Evolutionary conservation across 2,797 vertebrate genomes (phyloP), one percentile per base, ranked within the genome.

Genomic region (Echeneis naucrates): DNA sequence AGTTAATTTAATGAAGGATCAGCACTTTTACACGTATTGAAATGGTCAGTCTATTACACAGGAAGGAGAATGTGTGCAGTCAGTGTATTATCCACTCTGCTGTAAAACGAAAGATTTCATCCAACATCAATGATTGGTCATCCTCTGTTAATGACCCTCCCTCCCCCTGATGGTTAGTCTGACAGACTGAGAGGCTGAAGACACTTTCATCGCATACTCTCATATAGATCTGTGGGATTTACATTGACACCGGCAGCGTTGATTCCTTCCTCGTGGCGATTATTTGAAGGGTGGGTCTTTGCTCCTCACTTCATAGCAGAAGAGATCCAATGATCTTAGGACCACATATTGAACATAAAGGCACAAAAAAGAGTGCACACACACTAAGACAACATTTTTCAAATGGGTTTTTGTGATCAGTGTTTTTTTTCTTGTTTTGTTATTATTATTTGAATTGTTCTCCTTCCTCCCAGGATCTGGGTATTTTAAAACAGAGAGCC

Each of bases 1-100:
- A 86, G 77, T 85, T 83, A 73, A 89, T 87, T 86, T 85, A 86
- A 82, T 85, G 78, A 86, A 82, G 66, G 77, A 77, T 87, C 86
- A 86, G 87, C 82, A 80, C 81, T 88, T 86, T 82, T 8, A 4
- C 78, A 78, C 68, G 50, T 21, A 55, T 73, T 77, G 73, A 76
- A 75, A 68, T 61, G 60, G 75, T 77, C 72, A 61, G 81, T 78
- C 67, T 40, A 65, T 83, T 78, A 77, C 44, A 51, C n/a, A 40
- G 60, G 77, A 67, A 47, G 45, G 66, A 59, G 69, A 75, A 72
- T 60, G 65, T 81, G 76, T 73, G 79, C 74, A 72, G 50, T 40
- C 68, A 67, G 21, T 76, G 82, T 68, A 47, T 78, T 68, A 80
- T 81, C 60, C 68, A 72, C 65, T 23, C 32, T 52, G 67, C 75